A percentile compares a stretch with the other conserved stretches of the same genome.
phyloP scores from a whole-genome alignment of 2,113 vertebrate species.

The Tetrax tetrax region DNA sequence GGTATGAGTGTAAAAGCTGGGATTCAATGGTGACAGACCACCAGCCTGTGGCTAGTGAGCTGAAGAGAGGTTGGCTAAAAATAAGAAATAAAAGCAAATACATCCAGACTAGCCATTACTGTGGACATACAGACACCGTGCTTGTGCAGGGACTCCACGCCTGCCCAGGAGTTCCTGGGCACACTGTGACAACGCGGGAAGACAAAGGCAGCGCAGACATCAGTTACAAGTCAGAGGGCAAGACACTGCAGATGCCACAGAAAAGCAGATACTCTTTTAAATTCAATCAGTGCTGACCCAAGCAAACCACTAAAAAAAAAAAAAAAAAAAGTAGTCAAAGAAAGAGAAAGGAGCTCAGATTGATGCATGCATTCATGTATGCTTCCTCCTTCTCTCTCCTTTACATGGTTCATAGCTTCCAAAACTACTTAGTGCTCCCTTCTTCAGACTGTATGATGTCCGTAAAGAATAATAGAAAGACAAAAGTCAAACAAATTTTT shows the following conservation, averaged over 20 bases:
- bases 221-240: background rate
- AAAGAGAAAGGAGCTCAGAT: background rate
- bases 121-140: background rate
- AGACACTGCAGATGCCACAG: background rate
- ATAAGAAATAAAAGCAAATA: background rate
- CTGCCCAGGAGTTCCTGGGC: background rate
- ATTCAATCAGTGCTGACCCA: background rate
- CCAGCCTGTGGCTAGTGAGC: background rate
- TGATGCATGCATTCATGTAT: background rate
- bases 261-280: slow-evolving; percentile 6
- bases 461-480: background rate
- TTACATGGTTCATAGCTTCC: background rate
- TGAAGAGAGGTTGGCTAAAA: background rate
- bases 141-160: background rate
- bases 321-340: background rate
- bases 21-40: background rate
- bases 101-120: background rate
- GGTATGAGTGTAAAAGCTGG: background rate
- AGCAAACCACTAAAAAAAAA: background rate
- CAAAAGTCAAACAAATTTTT: background rate
- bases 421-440: background rate
- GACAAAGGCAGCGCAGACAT: background rate
- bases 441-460: background rate
- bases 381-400: background rate
- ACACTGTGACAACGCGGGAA: background rate